Percentiles rank a stretch among this genome's conserved stretches.
Conservation (phyloP, 1,140 invertebrate genomes). For the Aphaenogaster ashmeadi region DNA sequence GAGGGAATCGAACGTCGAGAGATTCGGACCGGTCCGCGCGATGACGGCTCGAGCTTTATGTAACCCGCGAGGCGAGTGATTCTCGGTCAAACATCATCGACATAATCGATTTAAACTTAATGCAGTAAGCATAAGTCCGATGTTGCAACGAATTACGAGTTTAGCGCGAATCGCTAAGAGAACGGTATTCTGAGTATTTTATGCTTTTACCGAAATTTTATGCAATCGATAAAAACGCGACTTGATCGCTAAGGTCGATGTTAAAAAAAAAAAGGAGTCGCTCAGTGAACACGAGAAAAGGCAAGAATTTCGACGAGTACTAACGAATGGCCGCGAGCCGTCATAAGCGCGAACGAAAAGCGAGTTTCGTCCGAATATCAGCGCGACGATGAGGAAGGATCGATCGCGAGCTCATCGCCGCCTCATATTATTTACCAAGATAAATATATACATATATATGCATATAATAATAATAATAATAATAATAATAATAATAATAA, state of each 20-base stretch:
- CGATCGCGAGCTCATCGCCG: slow-evolving; percentile 78
- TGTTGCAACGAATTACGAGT: not conserved
- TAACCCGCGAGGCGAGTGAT: slow-evolving; percentile 65
- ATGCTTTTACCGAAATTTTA: not conserved
- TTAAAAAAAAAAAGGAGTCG: not conserved
- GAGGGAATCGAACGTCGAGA: not conserved
- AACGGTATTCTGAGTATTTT: not conserved
- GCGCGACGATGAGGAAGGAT: slow-evolving; percentile 65
- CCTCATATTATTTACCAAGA: slow-evolving; percentile 85
- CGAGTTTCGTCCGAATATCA: slow-evolving; percentile 37
- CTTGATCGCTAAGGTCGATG: not conserved
- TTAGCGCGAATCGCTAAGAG: not conserved
- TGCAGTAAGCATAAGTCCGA: not conserved
- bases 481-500: slow-evolving; percentile 68
- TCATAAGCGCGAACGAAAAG: slow-evolving; percentile 7
- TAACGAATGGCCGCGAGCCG: not conserved
- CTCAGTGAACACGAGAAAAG: not conserved
- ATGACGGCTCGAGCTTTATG: slow-evolving; percentile 29
- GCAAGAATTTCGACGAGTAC: not conserved
- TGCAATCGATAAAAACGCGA: not conserved
- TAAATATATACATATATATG: slow-evolving; percentile 84
- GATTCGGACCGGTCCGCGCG: slow-evolving; percentile 14
- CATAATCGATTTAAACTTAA: slow-evolving; percentile 80
- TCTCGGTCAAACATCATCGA: slow-evolving; percentile 75
- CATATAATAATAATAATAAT: slow-evolving; percentile 71